A percentile compares a stretch with the other conserved stretches of the same genome.
Conservation (phyloP, 2,113 vertebrate genomes). For the human (Homo sapiens) region DNA sequence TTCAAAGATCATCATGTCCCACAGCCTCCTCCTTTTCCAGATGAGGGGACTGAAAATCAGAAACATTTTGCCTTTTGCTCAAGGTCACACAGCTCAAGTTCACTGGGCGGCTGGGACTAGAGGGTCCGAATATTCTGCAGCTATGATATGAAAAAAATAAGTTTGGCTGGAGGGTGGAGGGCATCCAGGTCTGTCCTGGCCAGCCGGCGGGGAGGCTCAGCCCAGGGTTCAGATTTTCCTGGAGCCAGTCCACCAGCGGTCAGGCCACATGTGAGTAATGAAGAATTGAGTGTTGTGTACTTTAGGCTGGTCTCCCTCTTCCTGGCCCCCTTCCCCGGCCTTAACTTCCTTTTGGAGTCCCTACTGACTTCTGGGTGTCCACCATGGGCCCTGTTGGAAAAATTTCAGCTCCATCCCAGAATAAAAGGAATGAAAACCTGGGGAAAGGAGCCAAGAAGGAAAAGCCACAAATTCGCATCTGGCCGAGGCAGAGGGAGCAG, state of each 20-base stretch:
- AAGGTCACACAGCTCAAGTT: background rate
- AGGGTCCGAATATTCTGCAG: background rate
- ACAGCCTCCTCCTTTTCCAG: background rate
- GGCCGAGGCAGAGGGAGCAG: background rate
- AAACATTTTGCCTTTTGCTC: background rate
- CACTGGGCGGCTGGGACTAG: background rate
- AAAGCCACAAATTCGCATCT: constrained; percentile 73
- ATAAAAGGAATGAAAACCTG: constrained; percentile 67
- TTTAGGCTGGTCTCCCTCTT: background rate
- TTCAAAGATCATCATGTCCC: background rate
- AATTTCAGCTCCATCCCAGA: constrained; percentile 63
- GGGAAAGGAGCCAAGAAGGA: constrained; percentile 65
- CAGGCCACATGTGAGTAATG: constrained; percentile 68
- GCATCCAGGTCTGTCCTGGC: constrained; percentile 33
- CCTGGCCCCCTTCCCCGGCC: constrained; percentile 41
- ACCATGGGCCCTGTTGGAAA: constrained; percentile 64
- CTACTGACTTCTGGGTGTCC: constrained; percentile 72
- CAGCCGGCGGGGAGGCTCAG: constrained; percentile 34
- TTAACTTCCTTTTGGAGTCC: constrained; percentile 73
- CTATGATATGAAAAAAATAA: background rate
- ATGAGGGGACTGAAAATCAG: background rate
- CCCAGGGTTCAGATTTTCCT: constrained; percentile 64
- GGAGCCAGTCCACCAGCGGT: constrained; percentile 54
- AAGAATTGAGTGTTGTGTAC: constrained; percentile 59
- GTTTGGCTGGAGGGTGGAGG: background rate